phyloP scores from a whole-genome alignment of 2,888 invertebrate species.

The Ectemnius cavifrons region DNA sequence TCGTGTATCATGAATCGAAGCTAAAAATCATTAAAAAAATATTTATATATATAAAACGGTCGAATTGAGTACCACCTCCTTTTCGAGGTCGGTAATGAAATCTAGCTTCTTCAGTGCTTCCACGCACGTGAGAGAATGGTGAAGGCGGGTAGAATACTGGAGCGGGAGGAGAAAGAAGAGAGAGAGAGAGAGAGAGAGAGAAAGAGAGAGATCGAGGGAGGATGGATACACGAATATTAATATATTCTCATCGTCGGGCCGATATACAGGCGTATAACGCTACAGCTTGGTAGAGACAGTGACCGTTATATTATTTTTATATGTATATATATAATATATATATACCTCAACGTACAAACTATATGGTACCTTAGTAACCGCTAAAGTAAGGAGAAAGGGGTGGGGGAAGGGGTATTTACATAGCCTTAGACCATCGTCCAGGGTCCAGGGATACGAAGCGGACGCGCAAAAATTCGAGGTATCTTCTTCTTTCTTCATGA shows the following conservation, averaged over 20 bases:
- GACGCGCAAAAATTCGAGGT: neutral
- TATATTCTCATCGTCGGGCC: conserved; percentile 34
- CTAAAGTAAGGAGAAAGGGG: conserved; percentile 45
- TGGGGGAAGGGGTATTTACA: conserved; percentile 48
- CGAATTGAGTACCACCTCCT: too few species aligned
- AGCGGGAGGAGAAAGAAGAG: neutral
- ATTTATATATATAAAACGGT: too few species aligned
- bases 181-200: neutral
- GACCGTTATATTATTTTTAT: conserved; percentile 55
- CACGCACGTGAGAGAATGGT: too few species aligned
- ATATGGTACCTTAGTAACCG: conserved; percentile 55
- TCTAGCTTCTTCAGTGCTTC: too few species aligned
- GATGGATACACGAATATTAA: conserved; percentile 42
- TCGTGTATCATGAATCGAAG: neutral
- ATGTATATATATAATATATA: conserved; percentile 38
- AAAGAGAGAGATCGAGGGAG: conserved; percentile 8
- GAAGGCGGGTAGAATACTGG: too few species aligned
- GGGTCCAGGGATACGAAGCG: conserved; percentile 32
- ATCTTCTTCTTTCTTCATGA: too few species aligned
- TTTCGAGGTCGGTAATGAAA: conserved; percentile 1
- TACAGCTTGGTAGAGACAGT: conserved; percentile 56
- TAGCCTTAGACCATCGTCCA: conserved; percentile 46
- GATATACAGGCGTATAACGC: conserved; percentile 50
- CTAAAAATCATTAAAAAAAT: neutral
- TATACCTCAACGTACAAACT: conserved; percentile 60